Base-by-base conservation (phyloP, 2,113 vertebrate species). In the Cephalopterus ornatus region DNA sequence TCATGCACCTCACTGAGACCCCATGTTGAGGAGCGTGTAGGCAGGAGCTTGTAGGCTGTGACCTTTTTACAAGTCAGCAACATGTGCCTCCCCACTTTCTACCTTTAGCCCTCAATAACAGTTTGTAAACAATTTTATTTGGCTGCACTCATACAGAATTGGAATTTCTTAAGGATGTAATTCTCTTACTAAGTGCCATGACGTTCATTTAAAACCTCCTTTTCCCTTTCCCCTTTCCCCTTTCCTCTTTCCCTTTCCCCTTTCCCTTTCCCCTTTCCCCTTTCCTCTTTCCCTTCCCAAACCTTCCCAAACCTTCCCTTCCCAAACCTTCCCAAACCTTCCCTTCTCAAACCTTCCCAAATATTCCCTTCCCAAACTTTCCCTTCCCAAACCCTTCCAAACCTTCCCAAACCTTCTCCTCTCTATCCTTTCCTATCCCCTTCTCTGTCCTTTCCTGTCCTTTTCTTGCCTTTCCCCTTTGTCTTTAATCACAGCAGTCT, bases 171-270 rank as follows among this genome's bases (percentile, higher is more conserved):
- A 63, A 88, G 33, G 41, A 68, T 1, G 2, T n/a, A 14, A 30
- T 76, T 71, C 17, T 84, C 32, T 62, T 76, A 35, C 12, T 37
- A 59, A 55, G 3, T 32, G 12, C 24, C 28, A 62, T 13, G 39
- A 21, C 3, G 14, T 65, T 78, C 1, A 68, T 82, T 82, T 44
- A 72, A 88, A 81, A 50, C 4, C 4, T 62, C 11, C 13, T 39
- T 58, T 3, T 16, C 39, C 3, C 8, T 42, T 21, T 7, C 22
- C 26, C 20, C 11, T 17, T 28, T 8, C 15, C 7, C 9, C 33
- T 3, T 1, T 26, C 6, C 17, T 5, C 18, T 12, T 17, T 5
- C 28, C 12, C 14, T 16, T 30, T 18, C 18, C 2, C 4, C 4
- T 15, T 32, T 23, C 20, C 24, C 4, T 22, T 35, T 23, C 27